These are phyloP conservation scores for Psittacara wagleri DNA, from an alignment of 2,113 vertebrate genomes.

Conservation along the genomic window DNA sequence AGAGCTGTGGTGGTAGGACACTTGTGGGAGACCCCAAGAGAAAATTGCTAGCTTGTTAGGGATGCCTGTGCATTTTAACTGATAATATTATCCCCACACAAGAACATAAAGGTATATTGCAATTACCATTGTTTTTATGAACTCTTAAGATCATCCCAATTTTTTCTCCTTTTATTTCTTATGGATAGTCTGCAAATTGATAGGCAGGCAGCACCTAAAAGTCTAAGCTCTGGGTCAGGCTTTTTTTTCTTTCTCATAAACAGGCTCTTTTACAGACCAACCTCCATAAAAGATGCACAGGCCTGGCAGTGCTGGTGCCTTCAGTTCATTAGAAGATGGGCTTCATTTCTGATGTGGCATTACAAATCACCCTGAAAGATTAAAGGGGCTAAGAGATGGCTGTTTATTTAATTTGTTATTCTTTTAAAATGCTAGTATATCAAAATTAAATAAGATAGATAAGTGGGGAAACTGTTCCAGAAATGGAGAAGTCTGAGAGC, in stretches of 20 bases:
- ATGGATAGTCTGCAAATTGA: not conserved
- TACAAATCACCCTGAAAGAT: not conserved
- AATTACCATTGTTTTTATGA: not conserved
- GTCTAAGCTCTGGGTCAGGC: not conserved
- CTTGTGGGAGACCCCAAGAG: not conserved
- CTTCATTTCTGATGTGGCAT: not conserved
- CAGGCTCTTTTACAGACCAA: not conserved
- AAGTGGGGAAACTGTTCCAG: not conserved
- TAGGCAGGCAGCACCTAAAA: not conserved
- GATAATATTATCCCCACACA: accelerated
- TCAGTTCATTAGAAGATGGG: not conserved
- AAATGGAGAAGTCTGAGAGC: not conserved
- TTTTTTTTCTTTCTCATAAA: slow-evolving; percentile 26
- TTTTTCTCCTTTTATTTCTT: not conserved
- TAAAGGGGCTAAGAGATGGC: not conserved
- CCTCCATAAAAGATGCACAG: not conserved
- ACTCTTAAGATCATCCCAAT: not conserved
- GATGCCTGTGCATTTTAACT: not conserved
- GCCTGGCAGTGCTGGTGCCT: not conserved
- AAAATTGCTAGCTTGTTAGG: not conserved
- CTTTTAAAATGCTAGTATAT: not conserved
- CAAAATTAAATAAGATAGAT: not conserved
- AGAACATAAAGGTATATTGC: not conserved
- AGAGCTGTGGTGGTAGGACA: not conserved
- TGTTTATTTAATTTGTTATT: not conserved